Evolutionary conservation across 2,113 vertebrate genomes (phyloP).

Genomic region (Phrynosoma blainvillii): DNA sequence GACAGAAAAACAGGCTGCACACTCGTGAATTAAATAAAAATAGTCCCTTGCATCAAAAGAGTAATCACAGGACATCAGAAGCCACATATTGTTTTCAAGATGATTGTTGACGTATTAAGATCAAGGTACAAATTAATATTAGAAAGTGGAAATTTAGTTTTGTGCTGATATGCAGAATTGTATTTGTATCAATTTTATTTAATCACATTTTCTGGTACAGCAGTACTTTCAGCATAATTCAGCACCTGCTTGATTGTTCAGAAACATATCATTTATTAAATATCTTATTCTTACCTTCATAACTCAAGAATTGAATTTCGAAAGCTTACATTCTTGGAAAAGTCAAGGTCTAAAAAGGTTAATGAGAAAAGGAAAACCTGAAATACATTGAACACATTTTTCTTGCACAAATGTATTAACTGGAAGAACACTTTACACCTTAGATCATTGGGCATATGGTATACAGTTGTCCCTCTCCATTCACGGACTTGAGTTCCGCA

Average conservation of each 20-base stretch:
- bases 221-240: background rate
- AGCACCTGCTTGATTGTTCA: background rate
- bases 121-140: background rate
- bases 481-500: too few species aligned
- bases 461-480: too few species aligned
- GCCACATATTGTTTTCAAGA: background rate
- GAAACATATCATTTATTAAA: slow-evolving; percentile 9
- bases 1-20: background rate
- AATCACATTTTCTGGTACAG: background rate
- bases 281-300: slow-evolving; percentile 16
- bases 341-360: slow-evolving; percentile 28
- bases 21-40: background rate
- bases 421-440: background rate
- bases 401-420: background rate
- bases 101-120: background rate
- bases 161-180: background rate
- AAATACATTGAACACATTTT: slow-evolving; percentile 6
- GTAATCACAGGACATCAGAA: background rate
- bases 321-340: slow-evolving; percentile 26
- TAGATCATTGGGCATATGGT: background rate
- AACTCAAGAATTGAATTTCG: slow-evolving; percentile 27
- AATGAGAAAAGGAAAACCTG: slow-evolving; percentile 22
- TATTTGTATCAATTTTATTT: background rate
- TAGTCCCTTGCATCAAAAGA: background rate
- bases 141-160: background rate